Evolutionary conservation across 2,888 invertebrate genomes (phyloP), one percentile per base, ranked within the genome.

Genomic region (Neoitamus cyanurus): DNA sequence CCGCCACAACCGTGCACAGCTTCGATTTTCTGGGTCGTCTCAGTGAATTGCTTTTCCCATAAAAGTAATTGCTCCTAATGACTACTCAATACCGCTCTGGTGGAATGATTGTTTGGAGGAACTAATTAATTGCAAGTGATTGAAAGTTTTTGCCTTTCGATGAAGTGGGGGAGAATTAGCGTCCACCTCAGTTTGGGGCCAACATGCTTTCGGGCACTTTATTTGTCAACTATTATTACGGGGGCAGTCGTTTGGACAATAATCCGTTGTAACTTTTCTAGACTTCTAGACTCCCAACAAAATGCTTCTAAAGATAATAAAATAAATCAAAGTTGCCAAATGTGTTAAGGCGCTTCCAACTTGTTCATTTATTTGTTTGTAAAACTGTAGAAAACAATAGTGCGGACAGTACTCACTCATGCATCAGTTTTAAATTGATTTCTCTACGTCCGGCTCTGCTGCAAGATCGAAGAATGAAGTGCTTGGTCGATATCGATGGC

Each of bases 1-100:
- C n/a, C 5, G n/a, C n/a, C n/a, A n/a, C n/a, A n/a, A n/a, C n/a
- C 3, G 42, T 5, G 5, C 5, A 31, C 0, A 13, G n/a, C 4
- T n/a, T n/a, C 13, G n/a, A 42, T 13, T 20, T 48, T 48, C 20
- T 48, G 48, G 4, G 48, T 20, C 48, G 48, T 2, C 58, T 9
- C 20, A 58, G 58, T 58, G 73, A 73, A 73, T 34, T 73, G 73
- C 36, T 73, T 73, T n/a, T 11, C 20, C 73, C 37, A 73, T 73
- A 73, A 73, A 73, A 73, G 73, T 73, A 73, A 73, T 73, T 73
- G 73, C 73, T 36, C n/a, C 20, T 73, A 36, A 36, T 31, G 34
- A 73, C 36, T 31, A 37, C 73, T 36, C 36, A 36, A 73, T 73
- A 73, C 9, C 58, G 25, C 25, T 58, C 25, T 25, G 7, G 20